Evolutionary conservation across 35 echinoderm and acorn worm species (phyloP).

Genomic region (Ophioderma brevispina): DNA sequence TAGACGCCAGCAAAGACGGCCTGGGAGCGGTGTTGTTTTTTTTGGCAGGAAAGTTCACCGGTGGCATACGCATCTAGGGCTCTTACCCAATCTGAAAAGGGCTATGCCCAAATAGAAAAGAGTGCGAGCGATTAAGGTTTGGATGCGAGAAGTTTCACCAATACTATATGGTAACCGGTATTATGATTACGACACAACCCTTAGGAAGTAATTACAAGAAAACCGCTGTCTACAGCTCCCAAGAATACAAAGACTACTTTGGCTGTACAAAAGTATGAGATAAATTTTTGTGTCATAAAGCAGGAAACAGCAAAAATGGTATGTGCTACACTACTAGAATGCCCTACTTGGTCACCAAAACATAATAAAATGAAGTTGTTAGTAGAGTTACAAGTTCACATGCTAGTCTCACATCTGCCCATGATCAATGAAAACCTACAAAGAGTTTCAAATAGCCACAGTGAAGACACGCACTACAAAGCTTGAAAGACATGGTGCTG

Average conservation of each 20-base stretch:
- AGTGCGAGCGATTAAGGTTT: slow-evolving; percentile 55
- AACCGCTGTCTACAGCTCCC: slow-evolving; percentile 45
- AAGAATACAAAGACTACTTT: slow-evolving; percentile 55
- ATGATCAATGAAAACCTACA: slow-evolving; percentile 9
- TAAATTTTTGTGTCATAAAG: background rate
- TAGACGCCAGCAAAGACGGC: slow-evolving; percentile 34
- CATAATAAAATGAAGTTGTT: slow-evolving; percentile 7
- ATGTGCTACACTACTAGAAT: background rate
- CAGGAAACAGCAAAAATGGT: slow-evolving; percentile 45
- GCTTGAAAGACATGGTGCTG: background rate
- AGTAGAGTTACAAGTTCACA: slow-evolving; percentile 27
- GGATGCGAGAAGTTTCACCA: slow-evolving; percentile 72
- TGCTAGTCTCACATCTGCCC: slow-evolving; percentile 29
- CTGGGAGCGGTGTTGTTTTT: slow-evolving; percentile 37
- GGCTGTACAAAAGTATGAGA: slow-evolving; percentile 57
- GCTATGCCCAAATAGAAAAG: slow-evolving; percentile 77
- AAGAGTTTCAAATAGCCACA: slow-evolving; percentile 1
- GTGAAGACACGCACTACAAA: slow-evolving; percentile 31
- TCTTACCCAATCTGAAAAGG: slow-evolving; percentile 38
- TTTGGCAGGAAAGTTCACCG: slow-evolving; percentile 38
- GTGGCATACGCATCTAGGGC: slow-evolving; percentile 67
- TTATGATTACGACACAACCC: slow-evolving; percentile 61
- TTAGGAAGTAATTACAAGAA: slow-evolving; percentile 44
- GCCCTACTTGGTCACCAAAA: slow-evolving; percentile 41
- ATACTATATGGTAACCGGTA: slow-evolving; percentile 53